Evolutionary conservation across 1,140 invertebrate genomes (phyloP).

Genomic region (Drosophila murphyi): DNA sequence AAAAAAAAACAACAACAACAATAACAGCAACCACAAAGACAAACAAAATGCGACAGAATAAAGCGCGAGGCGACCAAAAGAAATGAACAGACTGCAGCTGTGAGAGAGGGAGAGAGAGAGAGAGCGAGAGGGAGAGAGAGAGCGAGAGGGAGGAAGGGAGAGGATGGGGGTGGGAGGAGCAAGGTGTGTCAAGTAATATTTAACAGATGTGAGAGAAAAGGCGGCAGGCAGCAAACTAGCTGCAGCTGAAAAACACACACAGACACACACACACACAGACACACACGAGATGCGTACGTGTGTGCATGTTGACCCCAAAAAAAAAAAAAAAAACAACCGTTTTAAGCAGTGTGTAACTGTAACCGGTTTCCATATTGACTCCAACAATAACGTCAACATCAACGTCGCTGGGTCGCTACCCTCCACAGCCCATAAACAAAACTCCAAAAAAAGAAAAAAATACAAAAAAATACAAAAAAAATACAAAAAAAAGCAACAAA

Average conservation of each 20-base stretch:
- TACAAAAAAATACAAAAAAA: conserved; percentile 1
- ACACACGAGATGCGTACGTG: background rate
- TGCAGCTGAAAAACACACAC: conserved; percentile 33
- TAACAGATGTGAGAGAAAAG: conserved; percentile 16
- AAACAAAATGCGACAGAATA: conserved; percentile 70
- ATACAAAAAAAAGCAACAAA: conserved; percentile 9
- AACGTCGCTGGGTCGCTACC: conserved; percentile 38
- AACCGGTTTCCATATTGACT: conserved; percentile 63
- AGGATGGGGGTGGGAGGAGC: background rate
- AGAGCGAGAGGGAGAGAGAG: conserved; percentile 20
- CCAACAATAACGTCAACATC: conserved; percentile 14
- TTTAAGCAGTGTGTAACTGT: conserved; percentile 63
- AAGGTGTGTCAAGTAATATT: conserved; percentile 37
- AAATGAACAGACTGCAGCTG: background rate
- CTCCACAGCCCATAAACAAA: conserved; percentile 15
- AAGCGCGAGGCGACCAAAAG: conserved; percentile 31
- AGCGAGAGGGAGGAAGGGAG: background rate
- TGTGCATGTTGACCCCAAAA: conserved; percentile 68
- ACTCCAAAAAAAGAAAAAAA: background rate
- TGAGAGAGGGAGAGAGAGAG: background rate
- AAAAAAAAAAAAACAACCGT: conserved; percentile 55
- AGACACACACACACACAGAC: conserved; percentile 10
- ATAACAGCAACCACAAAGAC: conserved; percentile 12
- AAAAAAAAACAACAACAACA: conserved; percentile 48
- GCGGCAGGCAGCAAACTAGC: background rate